phyloP scores from a whole-genome alignment of 2,113 vertebrate species.

The Chitala chitala region DNA sequence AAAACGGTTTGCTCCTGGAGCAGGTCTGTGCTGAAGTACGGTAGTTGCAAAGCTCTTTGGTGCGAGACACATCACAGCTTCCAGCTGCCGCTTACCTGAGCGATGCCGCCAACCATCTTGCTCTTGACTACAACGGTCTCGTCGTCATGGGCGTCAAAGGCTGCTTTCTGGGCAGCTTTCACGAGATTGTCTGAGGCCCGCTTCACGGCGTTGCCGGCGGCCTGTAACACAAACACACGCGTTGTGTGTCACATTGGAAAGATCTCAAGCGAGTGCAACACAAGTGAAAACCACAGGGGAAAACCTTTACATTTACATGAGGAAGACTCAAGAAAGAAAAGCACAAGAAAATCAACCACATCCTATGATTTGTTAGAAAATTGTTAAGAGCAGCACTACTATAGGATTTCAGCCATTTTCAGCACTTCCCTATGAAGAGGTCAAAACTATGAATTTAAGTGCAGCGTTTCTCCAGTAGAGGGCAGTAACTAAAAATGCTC shows the following conservation, averaged over 20 bases:
- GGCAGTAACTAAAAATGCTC: not conserved
- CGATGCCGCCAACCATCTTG: slow-evolving; percentile 95
- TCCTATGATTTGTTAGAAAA: too few relatives aligned
- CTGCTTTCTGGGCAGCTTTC: slow-evolving; percentile 93
- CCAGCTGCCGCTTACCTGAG: slow-evolving; percentile 73
- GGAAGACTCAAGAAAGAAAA: too few relatives aligned
- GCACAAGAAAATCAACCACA: too few relatives aligned
- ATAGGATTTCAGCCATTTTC: too few relatives aligned
- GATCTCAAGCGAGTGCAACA: too few relatives aligned
- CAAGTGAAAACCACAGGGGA: too few relatives aligned
- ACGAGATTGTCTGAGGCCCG: slow-evolving; percentile 92
- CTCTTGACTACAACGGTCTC: slow-evolving; percentile 93
- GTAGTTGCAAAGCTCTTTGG: not conserved
- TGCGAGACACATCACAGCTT: not conserved
- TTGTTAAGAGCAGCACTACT: too few relatives aligned
- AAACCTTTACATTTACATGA: too few relatives aligned
- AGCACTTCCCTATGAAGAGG: too few relatives aligned
- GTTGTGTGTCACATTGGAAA: too few relatives aligned
- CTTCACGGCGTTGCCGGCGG: slow-evolving; percentile 90
- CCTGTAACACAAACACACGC: slow-evolving; percentile 53
- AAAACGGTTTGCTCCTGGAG: too few relatives aligned
- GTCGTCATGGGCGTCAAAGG: slow-evolving; percentile 87
- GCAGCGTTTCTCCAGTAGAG: not conserved
- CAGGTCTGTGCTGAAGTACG: not conserved
- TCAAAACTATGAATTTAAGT: not conserved